These are phyloP conservation scores for Sphenopsis melanotis DNA, from an alignment of 2,797 vertebrate genomes.

Conservation along the genomic window DNA sequence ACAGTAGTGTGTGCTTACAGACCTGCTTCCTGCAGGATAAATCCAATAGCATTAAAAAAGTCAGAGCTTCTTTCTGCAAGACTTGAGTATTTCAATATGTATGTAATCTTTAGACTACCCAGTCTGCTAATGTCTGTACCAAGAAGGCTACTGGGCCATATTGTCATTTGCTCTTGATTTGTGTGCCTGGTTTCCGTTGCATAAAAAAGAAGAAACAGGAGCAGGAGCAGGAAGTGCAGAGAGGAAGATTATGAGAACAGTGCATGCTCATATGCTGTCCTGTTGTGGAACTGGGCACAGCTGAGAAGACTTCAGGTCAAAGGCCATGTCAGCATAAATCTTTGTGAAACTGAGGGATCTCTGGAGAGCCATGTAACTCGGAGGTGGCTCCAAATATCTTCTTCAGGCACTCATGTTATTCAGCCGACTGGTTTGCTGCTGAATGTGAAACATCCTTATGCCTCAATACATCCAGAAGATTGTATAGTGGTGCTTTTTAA, in stretches of 20 bases:
- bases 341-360: not conserved
- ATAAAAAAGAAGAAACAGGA: not conserved
- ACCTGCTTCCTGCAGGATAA: not conserved
- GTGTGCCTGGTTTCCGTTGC: not conserved
- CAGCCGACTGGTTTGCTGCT: not conserved
- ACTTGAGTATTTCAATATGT: not conserved
- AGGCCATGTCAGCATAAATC: not conserved
- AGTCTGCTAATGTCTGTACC: not conserved
- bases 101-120: not conserved
- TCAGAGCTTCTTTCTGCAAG: not conserved
- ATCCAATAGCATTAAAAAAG: not conserved
- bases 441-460: not conserved
- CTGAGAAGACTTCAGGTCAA: not conserved
- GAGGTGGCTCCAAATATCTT: not conserved
- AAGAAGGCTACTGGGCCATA: not conserved
- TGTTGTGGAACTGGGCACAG: not conserved
- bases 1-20: not conserved
- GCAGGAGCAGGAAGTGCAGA: not conserved
- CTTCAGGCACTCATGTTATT: not conserved
- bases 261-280: not conserved
- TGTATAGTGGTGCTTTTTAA: not conserved
- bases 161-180: not conserved
- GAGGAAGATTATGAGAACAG: not conserved
- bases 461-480: not conserved
- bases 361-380: not conserved